These are phyloP conservation scores for Steinernema carpocapsae DNA, from an alignment of 2,888 invertebrate genomes.

Conservation along the genomic window DNA sequence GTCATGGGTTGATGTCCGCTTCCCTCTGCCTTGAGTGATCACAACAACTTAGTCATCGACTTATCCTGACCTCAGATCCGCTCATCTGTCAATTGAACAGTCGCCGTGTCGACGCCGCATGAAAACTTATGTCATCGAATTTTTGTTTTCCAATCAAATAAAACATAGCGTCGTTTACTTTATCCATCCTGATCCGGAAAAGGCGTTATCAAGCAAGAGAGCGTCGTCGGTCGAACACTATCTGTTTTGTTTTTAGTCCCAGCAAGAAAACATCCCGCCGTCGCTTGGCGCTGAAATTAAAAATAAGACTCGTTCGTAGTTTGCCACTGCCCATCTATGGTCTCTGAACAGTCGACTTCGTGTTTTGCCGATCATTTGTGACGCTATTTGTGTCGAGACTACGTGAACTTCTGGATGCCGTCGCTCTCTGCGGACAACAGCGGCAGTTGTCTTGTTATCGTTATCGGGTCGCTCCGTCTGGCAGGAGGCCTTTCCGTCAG, in stretches of 20 bases:
- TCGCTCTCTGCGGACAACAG: neutral
- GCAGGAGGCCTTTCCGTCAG: neutral
- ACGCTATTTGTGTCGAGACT: neutral
- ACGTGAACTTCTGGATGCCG: neutral
- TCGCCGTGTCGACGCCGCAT: no score
- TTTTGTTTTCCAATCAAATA: no score
- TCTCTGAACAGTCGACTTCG: slow-evolving; percentile 11
- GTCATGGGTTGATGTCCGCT: no score
- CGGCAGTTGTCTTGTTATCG: slow-evolving; percentile 24
- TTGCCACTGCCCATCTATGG: neutral
- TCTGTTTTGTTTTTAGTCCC: neutral
- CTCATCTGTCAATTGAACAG: no score
- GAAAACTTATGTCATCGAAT: no score
- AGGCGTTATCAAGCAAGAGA: no score
- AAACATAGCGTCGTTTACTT: no score
- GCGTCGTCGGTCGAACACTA: no score
- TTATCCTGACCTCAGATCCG: no score
- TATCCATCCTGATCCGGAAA: no score
- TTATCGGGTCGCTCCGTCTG: neutral
- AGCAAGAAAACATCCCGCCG: neutral
- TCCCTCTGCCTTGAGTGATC: no score
- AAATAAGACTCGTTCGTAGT: neutral
- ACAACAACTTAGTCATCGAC: no score
- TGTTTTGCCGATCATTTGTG: neutral
- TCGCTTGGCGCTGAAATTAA: neutral